These are phyloP conservation scores for Galagoides demidoff DNA, from an alignment of 2,797 vertebrate species.

Conservation along the genomic window DNA sequence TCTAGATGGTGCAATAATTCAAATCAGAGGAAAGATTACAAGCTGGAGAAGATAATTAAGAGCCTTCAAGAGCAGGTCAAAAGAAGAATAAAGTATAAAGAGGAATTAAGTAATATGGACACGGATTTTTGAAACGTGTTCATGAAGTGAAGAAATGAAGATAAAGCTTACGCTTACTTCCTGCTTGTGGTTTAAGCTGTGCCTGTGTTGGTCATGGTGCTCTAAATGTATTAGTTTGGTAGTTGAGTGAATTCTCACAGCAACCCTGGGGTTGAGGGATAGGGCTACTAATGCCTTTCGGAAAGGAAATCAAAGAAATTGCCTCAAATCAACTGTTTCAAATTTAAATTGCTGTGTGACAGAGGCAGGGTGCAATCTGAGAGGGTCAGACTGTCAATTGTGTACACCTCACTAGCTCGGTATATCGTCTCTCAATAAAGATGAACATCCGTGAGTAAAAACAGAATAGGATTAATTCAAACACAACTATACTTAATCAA, in stretches of 20 bases:
- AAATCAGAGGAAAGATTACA: constrained; percentile 20
- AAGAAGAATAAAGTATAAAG: not conserved
- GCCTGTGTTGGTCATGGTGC: not conserved
- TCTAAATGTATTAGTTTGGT: constrained; percentile 2
- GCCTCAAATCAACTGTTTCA: not conserved
- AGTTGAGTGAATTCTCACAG: not conserved
- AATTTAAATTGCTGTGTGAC: not conserved
- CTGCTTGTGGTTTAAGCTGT: not conserved
- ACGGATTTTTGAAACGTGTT: not conserved
- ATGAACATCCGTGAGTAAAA: not conserved
- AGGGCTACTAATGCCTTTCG: not conserved
- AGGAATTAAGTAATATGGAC: not conserved
- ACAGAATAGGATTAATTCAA: not conserved
- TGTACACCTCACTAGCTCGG: not conserved
- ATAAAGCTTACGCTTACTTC: not conserved
- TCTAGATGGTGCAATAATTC: constrained; percentile 3
- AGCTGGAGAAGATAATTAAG: constrained; percentile 3
- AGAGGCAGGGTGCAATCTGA: not conserved
- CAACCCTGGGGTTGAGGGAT: not conserved
- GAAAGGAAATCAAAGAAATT: constrained; percentile 1
- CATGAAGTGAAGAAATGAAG: not conserved
- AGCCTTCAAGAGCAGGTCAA: not conserved
- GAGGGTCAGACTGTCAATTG: not conserved
- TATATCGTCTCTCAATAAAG: not conserved
- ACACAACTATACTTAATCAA: not conserved